phyloP scores from a whole-genome alignment of 2,797 vertebrate genomes.

The Peromyscus eremicus region DNA sequence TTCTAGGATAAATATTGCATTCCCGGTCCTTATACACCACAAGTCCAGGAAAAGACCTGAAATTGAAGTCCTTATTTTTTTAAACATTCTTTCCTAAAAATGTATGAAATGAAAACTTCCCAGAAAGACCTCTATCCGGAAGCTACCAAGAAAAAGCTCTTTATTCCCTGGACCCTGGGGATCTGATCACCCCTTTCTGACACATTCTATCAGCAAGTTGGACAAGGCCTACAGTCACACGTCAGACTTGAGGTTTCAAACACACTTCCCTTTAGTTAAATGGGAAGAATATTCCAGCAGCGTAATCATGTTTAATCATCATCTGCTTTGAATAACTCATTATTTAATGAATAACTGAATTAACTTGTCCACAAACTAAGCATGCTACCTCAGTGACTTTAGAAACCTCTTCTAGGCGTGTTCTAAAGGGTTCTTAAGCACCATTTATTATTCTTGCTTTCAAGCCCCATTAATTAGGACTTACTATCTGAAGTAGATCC shows the following conservation, averaged over 20 bases:
- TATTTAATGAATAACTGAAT: slow-evolving; percentile 51
- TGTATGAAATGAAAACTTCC: slow-evolving; percentile 43
- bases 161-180: not conserved
- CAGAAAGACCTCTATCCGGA: slow-evolving; percentile 12
- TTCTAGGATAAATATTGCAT: slow-evolving; percentile 23
- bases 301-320: slow-evolving; percentile 23
- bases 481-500: slow-evolving; percentile 31
- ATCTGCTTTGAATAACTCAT: slow-evolving; percentile 23
- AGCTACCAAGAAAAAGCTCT: slow-evolving; percentile 39
- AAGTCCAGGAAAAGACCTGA: slow-evolving; percentile 6
- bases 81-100: slow-evolving; percentile 20
- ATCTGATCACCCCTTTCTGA: not conserved
- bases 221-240: not conserved
- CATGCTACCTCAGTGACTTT: not conserved
- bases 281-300: slow-evolving; percentile 18
- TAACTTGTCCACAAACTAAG: slow-evolving; percentile 42
- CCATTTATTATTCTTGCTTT: slow-evolving; percentile 60
- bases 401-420: not conserved
- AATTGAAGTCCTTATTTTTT: slow-evolving; percentile 1
- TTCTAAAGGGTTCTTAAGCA: slow-evolving; percentile 46
- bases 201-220: slow-evolving; percentile 14
- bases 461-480: slow-evolving; percentile 57
- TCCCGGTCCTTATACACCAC: not conserved
- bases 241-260: not conserved
- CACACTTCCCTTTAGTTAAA: not conserved